Percentiles rank a stretch among this genome's conserved stretches.
Evolutionary conservation across 1,140 invertebrate species (phyloP).

Genomic region (Amyelois transitella): DNA sequence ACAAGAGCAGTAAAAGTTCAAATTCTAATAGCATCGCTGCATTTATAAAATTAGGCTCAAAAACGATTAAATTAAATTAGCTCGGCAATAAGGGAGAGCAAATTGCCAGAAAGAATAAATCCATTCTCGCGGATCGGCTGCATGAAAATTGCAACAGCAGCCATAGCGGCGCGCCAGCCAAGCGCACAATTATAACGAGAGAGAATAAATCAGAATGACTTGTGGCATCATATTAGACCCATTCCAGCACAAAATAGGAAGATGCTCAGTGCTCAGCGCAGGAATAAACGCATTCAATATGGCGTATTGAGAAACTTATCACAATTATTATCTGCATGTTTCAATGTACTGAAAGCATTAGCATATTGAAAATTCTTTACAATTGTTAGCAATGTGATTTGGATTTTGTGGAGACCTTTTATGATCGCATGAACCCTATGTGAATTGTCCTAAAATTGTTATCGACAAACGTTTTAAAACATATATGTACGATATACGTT

Average conservation of each 20-base stretch:
- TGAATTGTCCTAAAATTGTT: too few relatives aligned
- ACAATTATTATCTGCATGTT: neutral
- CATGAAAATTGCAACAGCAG: constrained; percentile 67
- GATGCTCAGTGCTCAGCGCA: constrained; percentile 22
- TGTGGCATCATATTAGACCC: constrained; percentile 68
- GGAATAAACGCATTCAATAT: neutral
- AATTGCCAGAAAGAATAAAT: constrained; percentile 67
- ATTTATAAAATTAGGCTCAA: constrained; percentile 4
- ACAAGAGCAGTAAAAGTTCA: constrained; percentile 10
- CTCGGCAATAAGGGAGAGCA: constrained; percentile 40
- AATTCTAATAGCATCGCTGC: too few relatives aligned
- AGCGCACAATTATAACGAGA: constrained; percentile 70
- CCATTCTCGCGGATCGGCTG: constrained; percentile 59
- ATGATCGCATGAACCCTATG: too few relatives aligned
- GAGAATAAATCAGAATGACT: constrained; percentile 68
- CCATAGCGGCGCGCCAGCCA: constrained; percentile 49
- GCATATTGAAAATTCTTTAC: too few relatives aligned
- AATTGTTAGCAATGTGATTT: too few relatives aligned
- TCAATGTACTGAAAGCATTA: too few relatives aligned
- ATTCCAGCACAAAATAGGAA: constrained; percentile 56
- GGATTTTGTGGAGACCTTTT: too few relatives aligned
- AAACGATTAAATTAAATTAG: constrained; percentile 30
- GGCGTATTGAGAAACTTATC: neutral
- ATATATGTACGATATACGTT: too few relatives aligned
- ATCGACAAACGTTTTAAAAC: too few relatives aligned